Evolutionary conservation across 2,888 invertebrate species (phyloP).

Genomic region (Norana najaformis): DNA sequence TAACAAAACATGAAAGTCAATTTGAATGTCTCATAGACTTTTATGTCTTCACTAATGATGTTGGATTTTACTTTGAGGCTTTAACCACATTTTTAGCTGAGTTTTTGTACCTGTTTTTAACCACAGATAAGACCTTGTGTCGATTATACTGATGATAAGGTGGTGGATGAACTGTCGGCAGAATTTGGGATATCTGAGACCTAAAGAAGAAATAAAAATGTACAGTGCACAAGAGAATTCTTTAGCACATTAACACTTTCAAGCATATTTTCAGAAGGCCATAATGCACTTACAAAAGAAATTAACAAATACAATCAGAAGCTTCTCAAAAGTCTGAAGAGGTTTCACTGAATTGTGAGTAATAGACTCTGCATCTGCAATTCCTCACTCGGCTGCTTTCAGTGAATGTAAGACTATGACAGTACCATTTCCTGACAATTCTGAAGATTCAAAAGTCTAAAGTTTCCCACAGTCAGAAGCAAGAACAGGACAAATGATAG

Average conservation of each 20-base stretch:
- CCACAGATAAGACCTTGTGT: slow-evolving; percentile 33
- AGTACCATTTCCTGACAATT: too few species aligned
- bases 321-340: too few species aligned
- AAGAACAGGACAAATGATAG: neutral
- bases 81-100: neutral
- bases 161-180: neutral
- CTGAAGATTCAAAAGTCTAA: too few species aligned
- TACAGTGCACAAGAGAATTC: neutral
- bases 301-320: neutral
- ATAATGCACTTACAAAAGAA: neutral
- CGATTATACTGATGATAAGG: slow-evolving; percentile 33
- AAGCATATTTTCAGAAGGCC: neutral
- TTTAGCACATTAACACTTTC: neutral
- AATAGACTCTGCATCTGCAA: too few species aligned
- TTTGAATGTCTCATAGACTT: neutral
- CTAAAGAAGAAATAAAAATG: neutral
- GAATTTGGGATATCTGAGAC: neutral
- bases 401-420: too few species aligned
- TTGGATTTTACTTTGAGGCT: neutral
- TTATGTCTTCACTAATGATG: too few species aligned
- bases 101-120: neutral
- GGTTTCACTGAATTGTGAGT: too few species aligned
- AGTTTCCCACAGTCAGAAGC: neutral
- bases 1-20: neutral
- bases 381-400: too few species aligned